Percentiles rank a stretch among this genome's conserved stretches.
phyloP scores from a whole-genome alignment of 2,888 invertebrate genomes.

The Hirtodrosophila trivittata region DNA sequence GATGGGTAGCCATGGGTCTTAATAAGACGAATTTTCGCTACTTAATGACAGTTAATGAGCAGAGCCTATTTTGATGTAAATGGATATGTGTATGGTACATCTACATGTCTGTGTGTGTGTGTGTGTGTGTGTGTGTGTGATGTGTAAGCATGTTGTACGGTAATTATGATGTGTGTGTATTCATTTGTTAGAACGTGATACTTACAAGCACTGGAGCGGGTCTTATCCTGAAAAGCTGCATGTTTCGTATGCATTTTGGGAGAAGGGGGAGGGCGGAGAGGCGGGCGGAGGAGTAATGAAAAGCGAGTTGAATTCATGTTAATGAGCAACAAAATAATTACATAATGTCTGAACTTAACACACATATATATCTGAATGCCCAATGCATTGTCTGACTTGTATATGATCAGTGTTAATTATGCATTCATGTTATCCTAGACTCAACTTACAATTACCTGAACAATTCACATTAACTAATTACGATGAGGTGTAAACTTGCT shows the following conservation, averaged over 20 bases:
- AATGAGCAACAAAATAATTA: conserved; percentile 68
- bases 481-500: no score
- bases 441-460: no score
- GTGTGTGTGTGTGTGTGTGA: conserved; percentile 11
- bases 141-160: background rate
- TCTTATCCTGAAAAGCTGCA: conserved; percentile 98
- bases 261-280: conserved; percentile 7
- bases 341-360: conserved; percentile 49
- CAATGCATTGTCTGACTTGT: no score
- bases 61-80: conserved; percentile 37
- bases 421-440: no score
- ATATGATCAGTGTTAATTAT: no score
- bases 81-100: conserved; percentile 41
- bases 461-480: no score
- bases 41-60: conserved; percentile 37
- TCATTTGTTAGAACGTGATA: conserved; percentile 84
- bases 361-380: no score
- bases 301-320: conserved; percentile 69
- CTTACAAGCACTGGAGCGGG: conserved; percentile 99
- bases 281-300: conserved; percentile 44
- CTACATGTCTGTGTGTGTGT: conserved; percentile 1
- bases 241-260: conserved; percentile 50
- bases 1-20: conserved; percentile 27
- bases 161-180: conserved; percentile 18
- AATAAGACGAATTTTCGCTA: conserved; percentile 43